phyloP scores from a whole-genome alignment of 1,140 invertebrate species.

The Drosophila oshimai region DNA sequence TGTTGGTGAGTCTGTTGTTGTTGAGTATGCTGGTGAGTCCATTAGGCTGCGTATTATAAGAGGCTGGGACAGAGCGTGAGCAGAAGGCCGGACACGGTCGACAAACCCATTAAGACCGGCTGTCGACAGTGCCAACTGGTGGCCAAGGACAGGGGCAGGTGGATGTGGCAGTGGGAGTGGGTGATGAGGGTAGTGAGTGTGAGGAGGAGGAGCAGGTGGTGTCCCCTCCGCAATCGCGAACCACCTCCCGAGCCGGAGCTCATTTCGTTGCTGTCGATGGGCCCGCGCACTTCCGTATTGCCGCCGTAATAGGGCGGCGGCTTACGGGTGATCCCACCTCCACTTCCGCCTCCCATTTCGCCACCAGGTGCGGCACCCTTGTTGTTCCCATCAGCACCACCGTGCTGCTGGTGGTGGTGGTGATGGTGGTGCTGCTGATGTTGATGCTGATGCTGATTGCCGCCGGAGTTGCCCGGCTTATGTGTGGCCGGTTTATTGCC shows the following conservation, averaged over 20 bases:
- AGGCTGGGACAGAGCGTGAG: conserved; percentile 46
- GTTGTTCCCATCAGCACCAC: conserved; percentile 2
- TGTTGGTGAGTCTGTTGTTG: conserved; percentile 21
- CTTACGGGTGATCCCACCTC: conserved; percentile 61
- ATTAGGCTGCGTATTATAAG: conserved; percentile 63
- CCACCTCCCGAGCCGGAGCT: conserved; percentile 49
- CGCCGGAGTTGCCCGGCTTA: conserved; percentile 51
- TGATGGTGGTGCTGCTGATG: conserved; percentile 64
- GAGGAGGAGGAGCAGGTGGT: neutral
- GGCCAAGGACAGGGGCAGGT: neutral
- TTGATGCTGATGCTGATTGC: conserved; percentile 64
- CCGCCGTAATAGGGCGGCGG: conserved; percentile 51
- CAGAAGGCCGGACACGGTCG: conserved; percentile 54
- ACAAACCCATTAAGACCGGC: conserved; percentile 68
- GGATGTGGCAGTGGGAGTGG: neutral
- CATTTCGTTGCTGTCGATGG: conserved; percentile 64
- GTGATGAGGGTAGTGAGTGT: too few species aligned
- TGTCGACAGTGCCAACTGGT: conserved; percentile 54
- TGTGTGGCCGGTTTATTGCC: conserved; percentile 76
- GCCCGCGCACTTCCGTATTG: conserved; percentile 63
- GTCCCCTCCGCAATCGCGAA: conserved; percentile 13
- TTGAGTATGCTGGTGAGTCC: conserved; percentile 4
- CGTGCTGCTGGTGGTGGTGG: conserved; percentile 51
- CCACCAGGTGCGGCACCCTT: conserved; percentile 10
- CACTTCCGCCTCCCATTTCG: conserved; percentile 29